Base-by-base conservation (phyloP, 2,888 invertebrate species). In the Philopedon plagiatum region DNA sequence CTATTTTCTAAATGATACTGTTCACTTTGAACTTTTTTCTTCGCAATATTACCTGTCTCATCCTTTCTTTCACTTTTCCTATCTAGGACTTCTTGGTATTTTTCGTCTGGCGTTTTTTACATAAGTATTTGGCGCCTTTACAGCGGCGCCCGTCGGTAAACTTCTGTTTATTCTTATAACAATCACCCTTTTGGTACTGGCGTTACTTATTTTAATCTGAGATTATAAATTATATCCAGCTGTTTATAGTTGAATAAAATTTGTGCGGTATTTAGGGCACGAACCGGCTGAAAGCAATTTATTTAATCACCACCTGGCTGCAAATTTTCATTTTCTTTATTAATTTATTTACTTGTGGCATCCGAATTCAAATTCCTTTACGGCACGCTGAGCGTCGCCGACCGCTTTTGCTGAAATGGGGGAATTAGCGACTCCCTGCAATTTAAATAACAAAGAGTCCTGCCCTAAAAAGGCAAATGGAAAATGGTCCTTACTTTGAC, bases 261-360 rank as follows among this genome's bases (percentile, higher is more conserved):
- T 34, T 56, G 11, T 13, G 0, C 15, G 5, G 15, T 56, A 34
- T 18, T 34, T 44, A 9, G 19, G 32, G 29, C 64, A 18, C 23
- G 54, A 32, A 66, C 39, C 21, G 39, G 21, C 39, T 56, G 2
- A 18, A 32, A 49, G 64, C 46, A 69, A 73, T 69, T 65, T 49
- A 69, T 61, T 64, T 60, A 69, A 69, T 73, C 61, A 61, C 64
- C 73, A 69, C 69, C 73, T 71, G 65, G 26, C 73, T 54, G 65
- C 62, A 56, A 68, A 73, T 69, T 68, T 73, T 69, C 68, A 69
- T 69, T 64, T 64, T 69, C 73, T 73, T 73, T 69, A 73, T 73
- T 73, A 73, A 64, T 73, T 73, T 73, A 73, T 69, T 69, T 73
- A 73, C 73, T 73, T 73, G 73, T 63, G 73, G 73, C 69, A 46